These are phyloP conservation scores for Istiophorus platypterus DNA, from an alignment of 2,113 vertebrate genomes.

Conservation along the genomic window DNA sequence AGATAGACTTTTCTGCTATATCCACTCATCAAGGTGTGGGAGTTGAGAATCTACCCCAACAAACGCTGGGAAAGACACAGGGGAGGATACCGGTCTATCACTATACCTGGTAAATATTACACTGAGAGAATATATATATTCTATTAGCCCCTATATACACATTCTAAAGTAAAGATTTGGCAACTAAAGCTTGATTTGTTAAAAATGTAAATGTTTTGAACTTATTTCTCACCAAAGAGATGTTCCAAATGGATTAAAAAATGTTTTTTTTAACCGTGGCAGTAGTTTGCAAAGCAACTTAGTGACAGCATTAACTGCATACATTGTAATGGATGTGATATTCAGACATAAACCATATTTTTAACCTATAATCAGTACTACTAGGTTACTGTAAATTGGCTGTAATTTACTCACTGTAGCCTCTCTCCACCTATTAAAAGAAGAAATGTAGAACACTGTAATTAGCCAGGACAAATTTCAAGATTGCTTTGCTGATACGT, in stretches of 20 bases:
- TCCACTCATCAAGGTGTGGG: neutral
- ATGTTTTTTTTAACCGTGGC: too few relatives aligned
- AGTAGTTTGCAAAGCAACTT: too few relatives aligned
- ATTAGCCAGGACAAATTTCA: neutral
- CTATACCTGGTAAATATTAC: neutral
- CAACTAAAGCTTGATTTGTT: neutral
- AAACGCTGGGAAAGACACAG: neutral
- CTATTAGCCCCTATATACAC: neutral
- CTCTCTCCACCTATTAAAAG: neutral
- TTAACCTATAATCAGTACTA: neutral
- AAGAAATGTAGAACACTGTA: neutral
- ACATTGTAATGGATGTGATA: neutral
- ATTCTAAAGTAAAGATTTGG: neutral
- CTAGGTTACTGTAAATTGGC: neutral
- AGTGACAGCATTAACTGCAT: neutral
- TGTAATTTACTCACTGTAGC: neutral
- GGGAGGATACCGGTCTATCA: neutral
- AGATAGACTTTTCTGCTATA: neutral
- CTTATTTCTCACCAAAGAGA: neutral
- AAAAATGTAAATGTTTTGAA: neutral
- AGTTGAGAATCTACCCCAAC: neutral
- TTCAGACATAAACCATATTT: neutral
- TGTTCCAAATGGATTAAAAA: neutral
- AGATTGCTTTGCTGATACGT: slow-evolving; percentile 1
- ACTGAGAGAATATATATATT: neutral